phyloP scores from a whole-genome alignment of 2,113 vertebrate species.

The Paramisgurnus dabryanus region DNA sequence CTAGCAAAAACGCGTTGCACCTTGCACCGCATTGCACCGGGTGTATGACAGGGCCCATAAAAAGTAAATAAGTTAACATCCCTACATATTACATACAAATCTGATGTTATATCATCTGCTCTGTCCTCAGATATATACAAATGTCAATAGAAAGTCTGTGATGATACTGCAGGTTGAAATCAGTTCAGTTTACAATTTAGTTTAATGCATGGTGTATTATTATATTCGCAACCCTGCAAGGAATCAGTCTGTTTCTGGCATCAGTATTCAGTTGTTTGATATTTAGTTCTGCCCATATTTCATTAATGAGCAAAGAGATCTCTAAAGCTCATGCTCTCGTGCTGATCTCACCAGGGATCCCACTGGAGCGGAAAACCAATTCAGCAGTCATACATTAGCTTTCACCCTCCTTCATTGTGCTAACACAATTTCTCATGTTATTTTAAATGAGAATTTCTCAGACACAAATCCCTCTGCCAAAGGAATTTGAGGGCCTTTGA shows the following conservation, averaged over 20 bases:
- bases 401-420: slow-evolving; percentile 18
- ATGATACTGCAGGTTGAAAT: slow-evolving; percentile 3
- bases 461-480: slow-evolving; percentile 48
- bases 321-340: slow-evolving; percentile 30
- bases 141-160: not conserved
- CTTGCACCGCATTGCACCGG: too few species aligned
- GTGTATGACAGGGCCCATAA: too few species aligned
- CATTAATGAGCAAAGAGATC: slow-evolving; percentile 47
- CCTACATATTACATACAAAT: too few species aligned
- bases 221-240: not conserved
- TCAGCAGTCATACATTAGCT: slow-evolving; percentile 30
- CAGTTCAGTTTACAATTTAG: not conserved
- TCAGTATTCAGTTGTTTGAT: slow-evolving; percentile 31
- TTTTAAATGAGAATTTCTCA: slow-evolving; percentile 44
- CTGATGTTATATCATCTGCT: not conserved
- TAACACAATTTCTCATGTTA: slow-evolving; percentile 32
- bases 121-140: not conserved
- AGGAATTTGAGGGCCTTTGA: slow-evolving; percentile 41
- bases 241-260: slow-evolving; percentile 25
- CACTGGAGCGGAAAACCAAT: slow-evolving; percentile 24
- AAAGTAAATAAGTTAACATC: too few species aligned
- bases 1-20: too few species aligned
- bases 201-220: not conserved
- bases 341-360: slow-evolving; percentile 44
- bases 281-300: slow-evolving; percentile 37